Percentiles rank a stretch among this genome's conserved stretches.
Evolutionary conservation across 2,113 vertebrate genomes (phyloP).

Genomic region (Chaenocephalus aceratus): DNA sequence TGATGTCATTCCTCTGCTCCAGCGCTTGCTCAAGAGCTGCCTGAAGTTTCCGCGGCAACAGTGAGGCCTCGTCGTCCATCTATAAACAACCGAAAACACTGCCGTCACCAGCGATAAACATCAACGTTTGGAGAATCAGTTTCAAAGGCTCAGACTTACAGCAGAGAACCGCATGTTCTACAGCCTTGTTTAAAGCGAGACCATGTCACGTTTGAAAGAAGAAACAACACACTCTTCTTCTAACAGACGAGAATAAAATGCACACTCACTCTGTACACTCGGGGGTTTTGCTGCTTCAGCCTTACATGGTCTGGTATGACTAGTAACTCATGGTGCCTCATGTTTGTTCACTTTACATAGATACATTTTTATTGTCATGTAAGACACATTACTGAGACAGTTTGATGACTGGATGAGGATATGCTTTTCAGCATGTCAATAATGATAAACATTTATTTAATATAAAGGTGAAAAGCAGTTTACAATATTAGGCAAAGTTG

Average conservation of each 20-base stretch:
- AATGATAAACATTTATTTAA: no score
- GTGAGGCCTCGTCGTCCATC: slow-evolving; percentile 98
- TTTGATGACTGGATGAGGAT: no score
- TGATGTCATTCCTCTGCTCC: slow-evolving; percentile 96
- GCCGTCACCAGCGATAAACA: slow-evolving; percentile 64
- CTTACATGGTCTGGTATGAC: not conserved
- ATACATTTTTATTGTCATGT: not conserved
- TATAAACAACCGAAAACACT: slow-evolving; percentile 72
- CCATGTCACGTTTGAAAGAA: not conserved
- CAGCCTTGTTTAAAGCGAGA: slow-evolving; percentile 13
- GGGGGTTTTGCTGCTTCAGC: not conserved
- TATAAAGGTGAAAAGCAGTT: no score
- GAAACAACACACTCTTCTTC: not conserved
- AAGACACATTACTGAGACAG: not conserved
- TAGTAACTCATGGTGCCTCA: not conserved
- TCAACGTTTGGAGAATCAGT: slow-evolving; percentile 16
- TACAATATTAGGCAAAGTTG: not conserved
- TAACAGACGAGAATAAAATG: not conserved
- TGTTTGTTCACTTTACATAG: not conserved
- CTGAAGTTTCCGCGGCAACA: slow-evolving; percentile 97
- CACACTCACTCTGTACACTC: not conserved
- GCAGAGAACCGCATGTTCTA: slow-evolving; percentile 35
- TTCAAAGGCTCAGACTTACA: slow-evolving; percentile 47
- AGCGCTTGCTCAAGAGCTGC: slow-evolving; percentile 97
- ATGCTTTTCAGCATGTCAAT: no score